Conservation (phyloP, 2,113 vertebrate genomes). For the Sakesphorus luctuosus region DNA sequence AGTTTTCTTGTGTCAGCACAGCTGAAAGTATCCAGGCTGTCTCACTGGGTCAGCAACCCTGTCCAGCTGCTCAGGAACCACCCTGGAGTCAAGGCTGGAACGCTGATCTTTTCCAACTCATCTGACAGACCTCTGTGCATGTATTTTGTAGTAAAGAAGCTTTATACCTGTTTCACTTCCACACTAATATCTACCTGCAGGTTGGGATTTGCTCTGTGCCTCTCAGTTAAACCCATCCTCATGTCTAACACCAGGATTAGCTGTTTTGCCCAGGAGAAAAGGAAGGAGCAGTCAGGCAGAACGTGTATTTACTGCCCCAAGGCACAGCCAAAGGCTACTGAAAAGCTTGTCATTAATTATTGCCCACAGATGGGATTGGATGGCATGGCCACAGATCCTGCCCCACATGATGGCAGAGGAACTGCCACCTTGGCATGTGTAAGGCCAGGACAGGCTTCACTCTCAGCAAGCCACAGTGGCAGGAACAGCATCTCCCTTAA, state of each 20-base stretch:
- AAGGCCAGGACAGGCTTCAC: not conserved
- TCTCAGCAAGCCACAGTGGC: not conserved
- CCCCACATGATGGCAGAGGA: not conserved
- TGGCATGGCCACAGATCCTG: not conserved
- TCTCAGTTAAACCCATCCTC: not conserved
- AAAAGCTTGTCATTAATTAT: constrained; percentile 14
- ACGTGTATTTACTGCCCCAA: not conserved
- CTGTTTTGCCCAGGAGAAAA: not conserved
- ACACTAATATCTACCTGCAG: not conserved
- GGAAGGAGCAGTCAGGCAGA: not conserved
- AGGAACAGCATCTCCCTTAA: not conserved
- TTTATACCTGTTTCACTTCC: not conserved
- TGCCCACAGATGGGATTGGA: not conserved
- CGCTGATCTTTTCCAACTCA: not conserved
- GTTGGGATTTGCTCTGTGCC: not conserved
- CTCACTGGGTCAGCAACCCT: fast-evolving
- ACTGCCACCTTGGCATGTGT: not conserved
- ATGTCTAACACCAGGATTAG: not conserved
- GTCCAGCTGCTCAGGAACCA: not conserved
- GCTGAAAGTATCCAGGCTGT: not conserved
- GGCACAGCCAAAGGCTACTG: not conserved
- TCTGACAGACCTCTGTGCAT: not conserved
- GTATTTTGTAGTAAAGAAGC: not conserved
- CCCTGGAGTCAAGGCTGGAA: not conserved
- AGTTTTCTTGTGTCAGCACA: not conserved